These are phyloP conservation scores for Drosophila histrio DNA, from an alignment of 2,888 invertebrate genomes.

Conservation along the genomic window DNA sequence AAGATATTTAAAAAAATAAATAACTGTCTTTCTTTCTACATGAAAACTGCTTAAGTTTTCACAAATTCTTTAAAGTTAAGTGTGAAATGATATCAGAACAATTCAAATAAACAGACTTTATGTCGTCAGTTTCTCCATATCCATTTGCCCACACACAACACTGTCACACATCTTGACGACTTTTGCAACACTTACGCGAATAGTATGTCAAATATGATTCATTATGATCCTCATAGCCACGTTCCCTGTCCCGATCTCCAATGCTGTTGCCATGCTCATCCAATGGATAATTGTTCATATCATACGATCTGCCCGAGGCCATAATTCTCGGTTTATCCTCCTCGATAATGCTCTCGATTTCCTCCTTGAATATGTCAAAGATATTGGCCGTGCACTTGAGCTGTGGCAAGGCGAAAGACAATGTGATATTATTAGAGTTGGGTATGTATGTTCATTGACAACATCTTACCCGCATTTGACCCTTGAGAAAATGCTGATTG, in stretches of 20 bases:
- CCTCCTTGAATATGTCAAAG: constrained; percentile 84
- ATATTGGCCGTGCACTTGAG: constrained; percentile 84
- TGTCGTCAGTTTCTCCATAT: no score
- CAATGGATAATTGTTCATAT: constrained; percentile 82
- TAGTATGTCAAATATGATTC: constrained; percentile 83
- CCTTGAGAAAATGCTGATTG: constrained; percentile 82
- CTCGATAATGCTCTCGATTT: constrained; percentile 83
- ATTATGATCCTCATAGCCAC: constrained; percentile 83
- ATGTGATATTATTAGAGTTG: no score
- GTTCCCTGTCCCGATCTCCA: constrained; percentile 61
- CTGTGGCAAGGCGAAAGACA: constrained; percentile 44
- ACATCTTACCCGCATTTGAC: constrained; percentile 81
- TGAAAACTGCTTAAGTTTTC: no score
- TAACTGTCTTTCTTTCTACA: no score
- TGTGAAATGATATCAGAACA: no score
- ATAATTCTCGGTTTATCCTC: constrained; percentile 84
- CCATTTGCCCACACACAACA: no score
- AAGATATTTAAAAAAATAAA: no score
- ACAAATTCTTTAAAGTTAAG: no score
- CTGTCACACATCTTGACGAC: background rate
- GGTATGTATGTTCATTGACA: background rate
- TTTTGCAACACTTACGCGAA: constrained; percentile 74
- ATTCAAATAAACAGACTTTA: no score
- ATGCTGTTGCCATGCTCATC: constrained; percentile 72
- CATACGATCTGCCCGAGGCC: constrained; percentile 84